Evolutionary conservation across 2,888 invertebrate species (phyloP), one percentile per base, ranked within the genome.

Genomic region (Galeopsomyia nigrocyanea): DNA sequence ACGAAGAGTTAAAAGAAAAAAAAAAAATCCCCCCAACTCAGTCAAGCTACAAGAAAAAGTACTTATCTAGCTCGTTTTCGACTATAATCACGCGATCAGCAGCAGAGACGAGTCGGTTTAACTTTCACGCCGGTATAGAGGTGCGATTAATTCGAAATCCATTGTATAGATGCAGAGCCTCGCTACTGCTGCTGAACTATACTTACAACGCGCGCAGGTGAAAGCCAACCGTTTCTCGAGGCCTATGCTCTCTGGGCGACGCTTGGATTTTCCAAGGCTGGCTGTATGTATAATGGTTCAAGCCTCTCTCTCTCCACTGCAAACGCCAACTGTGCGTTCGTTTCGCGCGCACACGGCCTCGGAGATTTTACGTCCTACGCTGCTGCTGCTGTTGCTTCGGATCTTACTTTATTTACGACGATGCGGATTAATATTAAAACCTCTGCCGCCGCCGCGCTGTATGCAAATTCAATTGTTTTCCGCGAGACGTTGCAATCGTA

Each of bases 121-220:
- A 64, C 57, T 57, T 57, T 57, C 64, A 60, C 49, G 63, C 60
- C 46, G 60, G 49, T 51, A 67, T 63, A 57, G 56, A 62, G 61
- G 57, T 10, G 57, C 73, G 73, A 77, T 73, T 76, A 55, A 64
- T 68, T 74, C 71, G 63, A 69, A 39, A 68, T 72, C 63, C 68
- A 68, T 60, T 70, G n/a, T 31, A 31, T 39, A 49, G 60, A 22
- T 60, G 47, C 57, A 57, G 46, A 57, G 47, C n/a, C n/a, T n/a
- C n/a, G n/a, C n/a, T n/a, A 13, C 39, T 39, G 39, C 39, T 10
- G 39, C 60, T 61, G 46, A n/a, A n/a, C n/a, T n/a, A n/a, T 51
- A 51, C 47, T 22, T 55, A 14, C 53, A 55, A 31, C 50, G 61
- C 57, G 53, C 26, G 65, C 65, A 70, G 70, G 70, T 65, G 70